Evolutionary conservation across 2,113 vertebrate species (phyloP), one percentile per base, ranked within the genome.

Genomic region (Chaetodon auriga): DNA sequence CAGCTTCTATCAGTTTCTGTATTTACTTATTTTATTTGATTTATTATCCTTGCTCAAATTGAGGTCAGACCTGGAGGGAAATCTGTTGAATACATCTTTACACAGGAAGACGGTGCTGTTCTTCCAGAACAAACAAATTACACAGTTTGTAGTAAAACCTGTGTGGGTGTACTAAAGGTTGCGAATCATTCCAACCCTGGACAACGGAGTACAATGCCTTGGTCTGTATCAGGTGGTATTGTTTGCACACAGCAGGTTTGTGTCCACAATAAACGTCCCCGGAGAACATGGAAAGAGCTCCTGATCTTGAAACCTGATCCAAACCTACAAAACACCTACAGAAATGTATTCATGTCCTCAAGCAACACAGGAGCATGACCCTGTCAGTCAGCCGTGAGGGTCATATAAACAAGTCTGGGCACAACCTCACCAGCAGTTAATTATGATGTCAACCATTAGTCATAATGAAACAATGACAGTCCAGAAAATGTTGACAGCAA

Each of bases 201-300:
- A 38, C 53, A 55, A 21, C 62, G 6, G 49, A 45, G 25, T 43
- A 21, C 16, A 65, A 49, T 45, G 25, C 5, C 19, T 38, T 53
- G 63, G 19, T 45, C 12, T 61, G 25, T 7, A 25, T 71, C 76
- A 68, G 53, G 38, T 3, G 4, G 23, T 19, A 2, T 45, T 74
- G 72, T 81, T 55, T 61, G 46, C 58, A 62, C 62, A 30, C 30
- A 75, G 46, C 55, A 57, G 10, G 45, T 58, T 81, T 84, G 80
- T 88, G 49, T 88, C 30, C 79, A 88, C 72, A 85, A 80, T 68
- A 78, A 83, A 83, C 80, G 0, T 82, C 57, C 23, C 0, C 10
- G 3, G 58, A 45, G 25, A 43, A 58, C 18, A 58, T 12, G 36
- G 43, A 82, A 66, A 68, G 36, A 86, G 36, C 57, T 46, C 78